phyloP scores from a whole-genome alignment of 2,888 invertebrate genomes.

The Drosophila mercatorum region DNA sequence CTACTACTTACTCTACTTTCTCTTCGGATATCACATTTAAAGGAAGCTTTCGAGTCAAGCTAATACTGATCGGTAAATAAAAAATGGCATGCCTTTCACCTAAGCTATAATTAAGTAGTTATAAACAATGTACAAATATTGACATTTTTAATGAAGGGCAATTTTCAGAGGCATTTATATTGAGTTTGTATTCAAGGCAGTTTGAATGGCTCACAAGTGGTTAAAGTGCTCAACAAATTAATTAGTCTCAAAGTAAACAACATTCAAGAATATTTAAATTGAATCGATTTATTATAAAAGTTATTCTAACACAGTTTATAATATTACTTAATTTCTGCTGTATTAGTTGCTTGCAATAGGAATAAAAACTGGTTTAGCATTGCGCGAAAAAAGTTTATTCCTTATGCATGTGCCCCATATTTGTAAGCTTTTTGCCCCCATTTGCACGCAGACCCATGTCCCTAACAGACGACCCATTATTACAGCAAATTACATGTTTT shows the following conservation, averaged over 20 bases:
- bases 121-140: background rate
- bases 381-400: background rate
- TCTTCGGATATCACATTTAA: too few relatives aligned
- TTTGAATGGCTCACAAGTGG: background rate
- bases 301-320: too few relatives aligned
- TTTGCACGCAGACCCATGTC: slow-evolving; percentile 9
- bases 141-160: background rate
- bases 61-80: too few relatives aligned
- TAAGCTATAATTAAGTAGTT: too few relatives aligned
- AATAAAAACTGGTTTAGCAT: background rate
- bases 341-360: background rate
- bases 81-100: too few relatives aligned
- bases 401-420: slow-evolving; percentile 45
- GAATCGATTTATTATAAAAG: too few relatives aligned
- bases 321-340: too few relatives aligned
- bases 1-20: too few relatives aligned
- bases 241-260: background rate
- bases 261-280: background rate
- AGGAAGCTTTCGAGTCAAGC: too few relatives aligned
- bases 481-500: slow-evolving; percentile 65
- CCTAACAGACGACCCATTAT: slow-evolving; percentile 52
- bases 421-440: slow-evolving; percentile 33
- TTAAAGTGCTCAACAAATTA: slow-evolving; percentile 4
- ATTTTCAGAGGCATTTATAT: background rate
- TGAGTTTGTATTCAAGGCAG: background rate